These are phyloP conservation scores for Girardinichthys multiradiatus DNA, from an alignment of 2,113 vertebrate species.

Conservation along the genomic window DNA sequence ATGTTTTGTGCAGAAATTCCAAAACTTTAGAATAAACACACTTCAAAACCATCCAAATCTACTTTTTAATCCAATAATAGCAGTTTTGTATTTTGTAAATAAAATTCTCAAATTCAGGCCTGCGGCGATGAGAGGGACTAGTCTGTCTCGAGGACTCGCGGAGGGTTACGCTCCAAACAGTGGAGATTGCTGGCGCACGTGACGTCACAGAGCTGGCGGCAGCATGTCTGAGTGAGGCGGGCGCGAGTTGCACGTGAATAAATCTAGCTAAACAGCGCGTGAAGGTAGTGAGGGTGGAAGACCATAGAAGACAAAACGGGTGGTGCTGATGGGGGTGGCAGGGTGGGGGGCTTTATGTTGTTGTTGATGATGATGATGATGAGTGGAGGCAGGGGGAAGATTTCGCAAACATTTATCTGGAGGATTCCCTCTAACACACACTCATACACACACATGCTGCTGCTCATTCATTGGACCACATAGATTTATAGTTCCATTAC, in stretches of 20 bases:
- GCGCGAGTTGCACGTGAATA: slow-evolving; percentile 82
- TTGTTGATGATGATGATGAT: slow-evolving; percentile 21
- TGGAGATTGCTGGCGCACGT: slow-evolving; percentile 66
- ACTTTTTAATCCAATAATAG: background rate
- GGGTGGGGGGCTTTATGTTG: slow-evolving; percentile 16
- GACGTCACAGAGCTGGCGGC: slow-evolving; percentile 85
- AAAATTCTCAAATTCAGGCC: slow-evolving; percentile 39
- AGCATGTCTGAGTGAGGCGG: slow-evolving; percentile 86
- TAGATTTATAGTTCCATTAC: slow-evolving; percentile 18
- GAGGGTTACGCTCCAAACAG: slow-evolving; percentile 73
- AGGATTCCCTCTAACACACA: slow-evolving; percentile 27
- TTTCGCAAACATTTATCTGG: slow-evolving; percentile 19
- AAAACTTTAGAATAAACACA: background rate
- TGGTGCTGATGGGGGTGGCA: background rate
- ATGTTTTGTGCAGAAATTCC: background rate
- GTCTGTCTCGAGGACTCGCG: slow-evolving; percentile 71
- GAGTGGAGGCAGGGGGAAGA: slow-evolving; percentile 37
- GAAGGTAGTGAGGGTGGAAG: slow-evolving; percentile 17
- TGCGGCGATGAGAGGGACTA: slow-evolving; percentile 69
- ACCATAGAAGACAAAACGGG: too few species aligned
- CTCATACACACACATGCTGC: background rate
- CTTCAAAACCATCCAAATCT: background rate
- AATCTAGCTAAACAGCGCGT: slow-evolving; percentile 80
- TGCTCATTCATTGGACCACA: slow-evolving; percentile 36
- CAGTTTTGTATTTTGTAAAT: background rate